Percentiles rank a stretch among this genome's conserved stretches.
phyloP scores from a whole-genome alignment of 2,113 vertebrate species.

The Pterophyllum scalare region DNA sequence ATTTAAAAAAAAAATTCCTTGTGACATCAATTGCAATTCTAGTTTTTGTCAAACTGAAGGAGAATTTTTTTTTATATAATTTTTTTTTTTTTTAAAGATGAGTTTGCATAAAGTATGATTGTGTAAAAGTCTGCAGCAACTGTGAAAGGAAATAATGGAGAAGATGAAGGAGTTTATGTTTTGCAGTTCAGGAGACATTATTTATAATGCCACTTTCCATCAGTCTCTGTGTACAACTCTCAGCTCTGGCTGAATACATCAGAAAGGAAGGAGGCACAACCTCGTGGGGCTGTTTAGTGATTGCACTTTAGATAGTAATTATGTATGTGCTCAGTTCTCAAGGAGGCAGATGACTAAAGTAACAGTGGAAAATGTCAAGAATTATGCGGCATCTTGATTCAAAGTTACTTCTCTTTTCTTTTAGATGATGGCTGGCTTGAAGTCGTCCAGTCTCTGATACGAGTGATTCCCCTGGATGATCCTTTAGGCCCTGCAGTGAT shows the following conservation, averaged over 20 bases:
- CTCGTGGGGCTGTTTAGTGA: too few relatives aligned
- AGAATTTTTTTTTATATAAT: not conserved
- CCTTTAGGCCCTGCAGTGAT: slow-evolving; percentile 98
- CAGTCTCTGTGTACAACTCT: too few relatives aligned
- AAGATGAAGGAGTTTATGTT: not conserved
- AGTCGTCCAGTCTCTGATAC: slow-evolving; percentile 96
- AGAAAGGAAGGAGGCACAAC: too few relatives aligned
- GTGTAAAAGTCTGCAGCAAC: not conserved
- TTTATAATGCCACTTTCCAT: too few relatives aligned
- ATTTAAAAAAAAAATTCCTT: fast-evolving
- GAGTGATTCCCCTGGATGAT: slow-evolving; percentile 98
- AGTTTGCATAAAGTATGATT: not conserved
- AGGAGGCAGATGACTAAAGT: not conserved
- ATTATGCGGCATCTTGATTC: fast-evolving
- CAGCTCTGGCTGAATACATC: too few relatives aligned
- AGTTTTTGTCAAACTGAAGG: not conserved
- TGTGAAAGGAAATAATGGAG: not conserved
- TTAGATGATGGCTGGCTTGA: slow-evolving; percentile 98
- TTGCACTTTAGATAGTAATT: too few relatives aligned
- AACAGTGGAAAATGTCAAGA: not conserved
- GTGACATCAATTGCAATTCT: not conserved
- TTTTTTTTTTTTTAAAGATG: not conserved
- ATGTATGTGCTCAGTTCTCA: not conserved
- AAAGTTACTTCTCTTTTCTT: not conserved
- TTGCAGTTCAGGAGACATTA: not conserved